These are phyloP conservation scores for Haemorhous mexicanus DNA, from an alignment of 2,113 vertebrate species.

Conservation along the genomic window DNA sequence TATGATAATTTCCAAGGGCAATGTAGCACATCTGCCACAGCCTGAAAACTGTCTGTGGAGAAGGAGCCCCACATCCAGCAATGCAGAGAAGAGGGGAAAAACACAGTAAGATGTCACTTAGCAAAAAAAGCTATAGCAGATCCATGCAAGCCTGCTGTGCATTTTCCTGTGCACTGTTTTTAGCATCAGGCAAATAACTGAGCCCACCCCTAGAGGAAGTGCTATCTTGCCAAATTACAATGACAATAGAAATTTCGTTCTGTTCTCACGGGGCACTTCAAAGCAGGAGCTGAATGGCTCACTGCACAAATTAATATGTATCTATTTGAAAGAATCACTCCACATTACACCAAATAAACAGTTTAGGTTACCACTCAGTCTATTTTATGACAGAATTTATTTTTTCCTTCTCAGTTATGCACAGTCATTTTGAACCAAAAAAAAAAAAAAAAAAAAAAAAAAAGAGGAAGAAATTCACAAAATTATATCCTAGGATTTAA, in stretches of 20 bases:
- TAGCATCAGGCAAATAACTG: background rate
- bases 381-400: background rate
- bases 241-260: background rate
- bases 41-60: background rate
- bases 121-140: background rate
- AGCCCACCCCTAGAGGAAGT: background rate
- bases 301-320: background rate
- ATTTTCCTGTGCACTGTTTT: background rate
- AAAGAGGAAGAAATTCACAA: background rate
- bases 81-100: background rate
- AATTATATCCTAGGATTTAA: background rate
- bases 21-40: background rate
- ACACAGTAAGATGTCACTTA: background rate
- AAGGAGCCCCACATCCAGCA: background rate
- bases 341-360: background rate
- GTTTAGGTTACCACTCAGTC: background rate
- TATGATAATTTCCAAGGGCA: background rate
- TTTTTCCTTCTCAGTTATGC: background rate
- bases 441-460: background rate
- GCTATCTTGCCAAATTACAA: background rate
- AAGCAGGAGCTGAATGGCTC: background rate
- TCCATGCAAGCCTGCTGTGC: background rate
- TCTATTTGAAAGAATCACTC: background rate
- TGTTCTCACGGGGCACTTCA: background rate
- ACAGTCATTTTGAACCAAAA: background rate